Evolutionary conservation across 2,113 vertebrate genomes (phyloP), one percentile per base, ranked within the genome.

Genomic region (Sula dactylatra): DNA sequence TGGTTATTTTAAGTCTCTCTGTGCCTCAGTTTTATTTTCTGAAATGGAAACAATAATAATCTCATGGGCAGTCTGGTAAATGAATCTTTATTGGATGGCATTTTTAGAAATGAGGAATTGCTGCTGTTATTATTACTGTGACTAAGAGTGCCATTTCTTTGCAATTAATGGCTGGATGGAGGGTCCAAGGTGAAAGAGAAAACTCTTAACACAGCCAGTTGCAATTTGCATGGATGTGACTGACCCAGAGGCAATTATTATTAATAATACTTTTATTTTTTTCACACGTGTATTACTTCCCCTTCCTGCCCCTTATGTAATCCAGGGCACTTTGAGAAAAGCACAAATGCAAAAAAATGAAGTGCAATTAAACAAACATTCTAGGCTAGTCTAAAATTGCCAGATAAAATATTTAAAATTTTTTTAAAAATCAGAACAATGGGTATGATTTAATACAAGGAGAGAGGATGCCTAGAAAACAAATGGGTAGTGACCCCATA

Each of bases 231-330:
- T 49, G 77, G 77, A 64, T 91, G 77, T 77, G 21, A 67, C 78
- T 95, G 90, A 91, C 49, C 42, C 21, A 82, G n/a, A 93, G 84
- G 55, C 95, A 96, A 90, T 85, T 76, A 70, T 64, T 86, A 86
- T 66, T 91, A 96, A 73, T 87, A 87, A 55, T 73, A 52, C 32
- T 94, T 93, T n/a, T 88, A 8, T 80, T 87, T 94, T 78, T 94
- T 94, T 85, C 73, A 72, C 20, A 69, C 7, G 50, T 25, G 6
- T 87, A 64, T 71, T 84, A 54, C 54, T 92, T 91, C 54, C 26
- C 12, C 34, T 69, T 92, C 59, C 10, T 54, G 36, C 34, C 40
- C 49, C 50, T 85, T 88, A 52, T 61, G 27, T 94, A 93, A 91
- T 94, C 26, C 26, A 55, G 78, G 54, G n/a, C 70, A 87, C 62